Evolutionary conservation across 2,113 vertebrate genomes (phyloP), one percentile per base, ranked within the genome.

Genomic region (Rhea americana): DNA sequence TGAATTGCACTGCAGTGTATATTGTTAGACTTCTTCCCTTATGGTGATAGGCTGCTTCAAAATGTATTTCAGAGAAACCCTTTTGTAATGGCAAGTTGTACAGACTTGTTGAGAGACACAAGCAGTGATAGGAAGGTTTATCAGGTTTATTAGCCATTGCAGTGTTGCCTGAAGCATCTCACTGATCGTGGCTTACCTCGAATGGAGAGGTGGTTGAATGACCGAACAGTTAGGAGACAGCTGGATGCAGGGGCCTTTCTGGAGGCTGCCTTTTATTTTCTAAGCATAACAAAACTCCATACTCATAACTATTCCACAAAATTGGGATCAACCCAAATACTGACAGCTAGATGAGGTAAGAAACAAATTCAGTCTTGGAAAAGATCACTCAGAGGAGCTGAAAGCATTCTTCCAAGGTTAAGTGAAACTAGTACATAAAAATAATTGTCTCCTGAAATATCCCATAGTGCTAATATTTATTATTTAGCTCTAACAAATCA

Each of bases 1-100:
- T 53, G 62, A 70, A 37, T 45, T 87, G 50, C 1, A 0, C 35
- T 89, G 62, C 15, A 35, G 28, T 1, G 0, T 48, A 7, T 35
- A 19, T 47, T 76, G 26, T 35, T 84, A 30, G 0, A 1, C 12
- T 53, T 58, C 37, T 58, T 80, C 32, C 39, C 72, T 59, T 87
- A 15, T 3, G 25, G 12, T 0, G 0, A 9, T 51, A 32, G 1
- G 2, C 56, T 89, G 61, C n/a, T 82, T 68, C 45, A 24, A 8
- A 79, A 41, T 12, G 4, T 12, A 3, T 43, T 43, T 80, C 45
- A 56, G 32, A 80, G 82, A 85, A 91, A 66, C 2, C 5, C 5
- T 17, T 71, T 81, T 74, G 21, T 62, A 51, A 45, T 35, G 80
- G 35, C 11, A 8, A 55, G 25, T 66, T 80, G 39, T 85, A 32